Conservation (phyloP, 2,113 vertebrate species). For the Gadus macrocephalus region DNA sequence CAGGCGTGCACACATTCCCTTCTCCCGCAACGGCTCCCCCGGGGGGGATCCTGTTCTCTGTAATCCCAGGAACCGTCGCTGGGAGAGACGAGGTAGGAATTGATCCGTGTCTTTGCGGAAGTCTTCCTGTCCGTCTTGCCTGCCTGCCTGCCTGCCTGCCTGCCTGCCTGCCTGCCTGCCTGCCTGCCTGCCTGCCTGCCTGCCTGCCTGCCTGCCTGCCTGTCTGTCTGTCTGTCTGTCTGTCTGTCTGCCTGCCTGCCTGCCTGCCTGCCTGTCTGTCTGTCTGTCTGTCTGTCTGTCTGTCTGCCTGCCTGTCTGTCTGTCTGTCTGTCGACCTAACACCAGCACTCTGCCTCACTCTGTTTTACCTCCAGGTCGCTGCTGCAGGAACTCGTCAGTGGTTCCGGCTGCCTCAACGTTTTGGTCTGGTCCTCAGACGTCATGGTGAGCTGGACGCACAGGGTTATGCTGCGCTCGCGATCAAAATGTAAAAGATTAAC, state of each 20-base stretch:
- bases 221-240: conserved; percentile 5
- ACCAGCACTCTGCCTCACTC: neutral
- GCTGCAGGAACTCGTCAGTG: too few relatives aligned
- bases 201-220: too few relatives aligned
- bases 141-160: too few relatives aligned
- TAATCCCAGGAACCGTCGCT: conserved; percentile 41
- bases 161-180: too few relatives aligned
- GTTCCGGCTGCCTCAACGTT: neutral
- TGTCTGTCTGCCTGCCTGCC: too few relatives aligned
- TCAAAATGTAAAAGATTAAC: too few relatives aligned
- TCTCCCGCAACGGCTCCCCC: neutral
- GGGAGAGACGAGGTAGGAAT: conserved; percentile 10
- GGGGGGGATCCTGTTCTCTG: conserved; percentile 5
- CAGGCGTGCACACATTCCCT: neutral
- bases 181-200: too few relatives aligned
- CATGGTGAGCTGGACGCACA: neutral
- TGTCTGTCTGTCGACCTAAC: neutral
- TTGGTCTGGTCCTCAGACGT: neutral
- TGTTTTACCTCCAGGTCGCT: neutral
- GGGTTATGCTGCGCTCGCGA: neutral
- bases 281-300: too few relatives aligned
- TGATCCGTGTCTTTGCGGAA: neutral
- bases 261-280: too few relatives aligned
- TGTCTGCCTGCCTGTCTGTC: neutral
- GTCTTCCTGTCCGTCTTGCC: neutral